Percentiles rank a stretch among this genome's conserved stretches.
phyloP scores from a whole-genome alignment of 2,888 invertebrate genomes.

The Psylliodes chrysocephalus region DNA sequence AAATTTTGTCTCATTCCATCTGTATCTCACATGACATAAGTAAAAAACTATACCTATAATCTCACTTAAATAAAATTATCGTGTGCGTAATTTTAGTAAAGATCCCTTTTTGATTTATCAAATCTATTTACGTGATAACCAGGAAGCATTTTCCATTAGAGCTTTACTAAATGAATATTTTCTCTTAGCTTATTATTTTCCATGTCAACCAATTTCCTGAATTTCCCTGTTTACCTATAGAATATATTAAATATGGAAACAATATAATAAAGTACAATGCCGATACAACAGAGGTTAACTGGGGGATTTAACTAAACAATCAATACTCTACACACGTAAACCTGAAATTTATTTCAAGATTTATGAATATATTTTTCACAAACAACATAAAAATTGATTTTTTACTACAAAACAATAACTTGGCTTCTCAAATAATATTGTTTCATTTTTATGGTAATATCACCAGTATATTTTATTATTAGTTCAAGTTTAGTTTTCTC shows the following conservation, averaged over 20 bases:
- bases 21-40: too few species aligned
- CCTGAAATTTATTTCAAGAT: neutral
- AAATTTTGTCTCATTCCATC: too few species aligned
- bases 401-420: neutral
- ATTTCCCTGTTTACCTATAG: neutral
- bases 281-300: neutral
- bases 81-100: too few species aligned
- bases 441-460: neutral
- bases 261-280: neutral
- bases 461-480: too few species aligned
- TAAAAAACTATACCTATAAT: too few species aligned
- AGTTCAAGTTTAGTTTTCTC: too few species aligned
- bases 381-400: constrained; percentile 3
- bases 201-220: neutral
- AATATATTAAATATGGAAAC: constrained; percentile 4
- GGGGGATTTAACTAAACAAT: neutral
- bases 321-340: constrained; percentile 8
- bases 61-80: too few species aligned
- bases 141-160: neutral
- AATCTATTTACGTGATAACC: neutral
- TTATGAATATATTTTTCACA: constrained; percentile 10
- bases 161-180: neutral
- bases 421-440: neutral
- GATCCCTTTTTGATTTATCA: too few species aligned
- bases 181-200: neutral